Evolutionary conservation across 2,888 invertebrate genomes (phyloP).

Genomic region (Alloplasta piceator): DNA sequence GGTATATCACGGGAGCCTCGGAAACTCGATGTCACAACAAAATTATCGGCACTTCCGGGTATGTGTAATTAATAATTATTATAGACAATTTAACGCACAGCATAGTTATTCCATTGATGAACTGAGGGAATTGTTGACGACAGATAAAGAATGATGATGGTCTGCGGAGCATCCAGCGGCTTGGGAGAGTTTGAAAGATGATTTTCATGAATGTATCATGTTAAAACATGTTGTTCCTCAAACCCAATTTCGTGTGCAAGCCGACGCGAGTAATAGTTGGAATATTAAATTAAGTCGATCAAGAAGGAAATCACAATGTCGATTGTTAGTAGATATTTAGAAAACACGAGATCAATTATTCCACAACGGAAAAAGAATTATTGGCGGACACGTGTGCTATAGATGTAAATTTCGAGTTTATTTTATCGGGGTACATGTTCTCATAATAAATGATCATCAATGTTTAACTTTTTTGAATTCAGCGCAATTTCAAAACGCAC

Average conservation of each 20-base stretch:
- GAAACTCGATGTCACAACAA: too few relatives aligned
- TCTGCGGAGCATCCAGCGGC: too few relatives aligned
- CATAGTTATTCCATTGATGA: too few relatives aligned
- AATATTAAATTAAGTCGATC: slow-evolving; percentile 58
- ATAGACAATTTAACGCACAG: too few relatives aligned
- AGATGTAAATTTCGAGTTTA: slow-evolving; percentile 21
- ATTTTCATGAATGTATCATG: slow-evolving; percentile 49
- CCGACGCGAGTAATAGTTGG: slow-evolving; percentile 65
- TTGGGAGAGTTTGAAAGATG: too few relatives aligned
- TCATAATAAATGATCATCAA: background rate
- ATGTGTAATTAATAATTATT: too few relatives aligned
- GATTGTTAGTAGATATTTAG: background rate
- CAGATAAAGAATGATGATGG: too few relatives aligned
- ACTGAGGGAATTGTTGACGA: too few relatives aligned
- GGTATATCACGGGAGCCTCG: background rate
- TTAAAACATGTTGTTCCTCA: slow-evolving; percentile 47
- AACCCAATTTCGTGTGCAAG: slow-evolving; percentile 59
- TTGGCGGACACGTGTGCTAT: slow-evolving; percentile 9
- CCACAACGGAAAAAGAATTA: slow-evolving; percentile 2
- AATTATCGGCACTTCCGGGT: too few relatives aligned
- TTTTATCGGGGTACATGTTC: background rate
- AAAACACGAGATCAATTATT: background rate
- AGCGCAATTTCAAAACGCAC: background rate
- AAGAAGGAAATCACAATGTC: slow-evolving; percentile 25
- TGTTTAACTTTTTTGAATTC: slow-evolving; percentile 11